phyloP scores from a whole-genome alignment of 2,888 invertebrate genomes.

The Candidula unifasciata region DNA sequence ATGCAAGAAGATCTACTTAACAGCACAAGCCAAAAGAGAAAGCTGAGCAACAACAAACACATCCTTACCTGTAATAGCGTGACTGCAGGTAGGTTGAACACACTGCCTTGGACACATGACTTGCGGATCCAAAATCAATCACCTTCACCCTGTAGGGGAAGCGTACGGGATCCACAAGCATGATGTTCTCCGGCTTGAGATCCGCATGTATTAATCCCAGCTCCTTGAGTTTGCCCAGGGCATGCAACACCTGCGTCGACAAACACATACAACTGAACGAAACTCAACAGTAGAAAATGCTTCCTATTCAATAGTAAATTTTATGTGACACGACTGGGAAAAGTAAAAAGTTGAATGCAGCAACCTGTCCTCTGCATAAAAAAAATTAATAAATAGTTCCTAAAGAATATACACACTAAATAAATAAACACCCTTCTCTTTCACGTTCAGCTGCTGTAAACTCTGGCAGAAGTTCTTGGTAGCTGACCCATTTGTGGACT shows the following conservation, averaged over 20 bases:
- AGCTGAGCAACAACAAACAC: background rate
- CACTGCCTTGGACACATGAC: conserved; percentile 99
- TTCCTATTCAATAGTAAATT: background rate
- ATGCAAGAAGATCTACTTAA: too few species aligned
- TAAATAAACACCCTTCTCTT: too few species aligned
- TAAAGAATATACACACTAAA: too few species aligned
- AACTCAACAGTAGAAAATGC: background rate
- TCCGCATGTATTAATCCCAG: conserved; percentile 99
- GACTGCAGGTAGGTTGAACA: conserved; percentile 99
- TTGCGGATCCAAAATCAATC: conserved; percentile 99
- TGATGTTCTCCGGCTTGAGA: conserved; percentile 99
- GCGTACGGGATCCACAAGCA: conserved; percentile 98
- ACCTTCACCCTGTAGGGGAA: conserved; percentile 99
- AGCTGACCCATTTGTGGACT: too few species aligned
- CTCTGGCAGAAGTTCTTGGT: too few species aligned
- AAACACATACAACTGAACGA: background rate
- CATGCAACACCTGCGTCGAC: conserved; percentile 83
- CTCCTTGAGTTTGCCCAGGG: conserved; percentile 92
- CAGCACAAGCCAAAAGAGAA: too few species aligned
- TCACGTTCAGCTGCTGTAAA: too few species aligned
- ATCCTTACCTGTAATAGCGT: conserved; percentile 90
- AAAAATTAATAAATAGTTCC: too few species aligned
- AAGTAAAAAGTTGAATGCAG: too few species aligned
- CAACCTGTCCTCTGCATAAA: too few species aligned
- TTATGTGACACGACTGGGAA: too few species aligned